Base-by-base conservation (phyloP, 2,113 vertebrate genomes). In the Syngnathus scovelli region DNA sequence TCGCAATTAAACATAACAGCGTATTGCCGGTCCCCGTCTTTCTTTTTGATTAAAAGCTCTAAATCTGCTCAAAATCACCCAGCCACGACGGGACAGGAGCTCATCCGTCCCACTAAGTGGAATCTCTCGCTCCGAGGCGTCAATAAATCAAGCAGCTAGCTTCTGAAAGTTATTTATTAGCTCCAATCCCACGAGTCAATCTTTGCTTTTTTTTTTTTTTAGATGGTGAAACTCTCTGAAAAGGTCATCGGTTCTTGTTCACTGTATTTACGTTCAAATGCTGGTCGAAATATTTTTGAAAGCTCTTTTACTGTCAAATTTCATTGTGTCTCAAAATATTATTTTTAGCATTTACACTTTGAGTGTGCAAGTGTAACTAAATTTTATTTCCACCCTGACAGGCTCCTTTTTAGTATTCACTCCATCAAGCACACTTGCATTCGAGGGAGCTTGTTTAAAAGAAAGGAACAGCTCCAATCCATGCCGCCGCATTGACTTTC, bases 91-190 rank as follows among this genome's bases (percentile, higher is more conserved):
- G 23, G 15, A 58, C 55, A 58, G 55, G 27, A 61, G 59, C 38
- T 61, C 19, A 61, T 41, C 38, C n/a, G 59, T 43, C 59, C 59
- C 37, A n/a, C 38, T 61, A 61, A 61, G 37, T 41, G 59, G 59
- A 33, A 11, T 38, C 59, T 2, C 19, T 4, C 37, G 19, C 59
- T 61, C 10, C 10, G 38, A 11, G 19, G n/a, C 19, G 0, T 21
- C 19, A 9, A n/a, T 8, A 59, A 43, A 67, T 52, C 23, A 64
- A 56, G 16, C 15, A 16, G 16, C 4, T 64, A 21, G 38, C 11
- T 36, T 60, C 7, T 2, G 18, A 4, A 39, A 10, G 12, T 36
- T 23, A 21, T 58, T 74, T 43, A 38, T 15, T 36, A 12, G 13
- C 3, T 15, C 19, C 6, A 58, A 27, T 43, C 59, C 19, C 46